Evolutionary conservation across 2,797 vertebrate genomes (phyloP).

Genomic region (Delichon dasypus): DNA sequence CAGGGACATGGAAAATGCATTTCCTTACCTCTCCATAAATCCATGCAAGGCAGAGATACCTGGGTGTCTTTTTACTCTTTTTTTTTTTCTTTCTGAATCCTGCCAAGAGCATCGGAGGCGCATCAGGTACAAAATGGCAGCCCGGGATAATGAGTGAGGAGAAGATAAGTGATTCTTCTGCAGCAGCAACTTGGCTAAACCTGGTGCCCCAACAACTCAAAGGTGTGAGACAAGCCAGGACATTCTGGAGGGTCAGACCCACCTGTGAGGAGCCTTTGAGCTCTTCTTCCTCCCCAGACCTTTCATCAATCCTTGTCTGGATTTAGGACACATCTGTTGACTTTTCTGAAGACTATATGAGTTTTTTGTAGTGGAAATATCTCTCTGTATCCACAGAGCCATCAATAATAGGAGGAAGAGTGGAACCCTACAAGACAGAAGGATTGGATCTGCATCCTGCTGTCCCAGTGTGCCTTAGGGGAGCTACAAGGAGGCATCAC

Average conservation of each 20-base stretch:
- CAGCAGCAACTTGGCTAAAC: background rate
- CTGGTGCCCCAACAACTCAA: accelerated
- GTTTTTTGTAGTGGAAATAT: background rate
- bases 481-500: background rate
- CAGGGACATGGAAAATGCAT: background rate
- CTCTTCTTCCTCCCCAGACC: background rate
- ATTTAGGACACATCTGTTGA: accelerated
- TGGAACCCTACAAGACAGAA: background rate
- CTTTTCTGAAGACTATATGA: background rate
- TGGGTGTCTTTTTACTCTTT: background rate
- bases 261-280: background rate
- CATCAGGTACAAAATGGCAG: background rate
- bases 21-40: slow-evolving; percentile 38
- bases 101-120: background rate
- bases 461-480: background rate
- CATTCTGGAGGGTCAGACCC: accelerated
- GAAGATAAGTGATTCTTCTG: background rate
- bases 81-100: background rate
- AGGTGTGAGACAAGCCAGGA: background rate
- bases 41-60: background rate
- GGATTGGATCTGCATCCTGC: background rate
- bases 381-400: background rate
- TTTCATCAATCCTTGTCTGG: background rate
- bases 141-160: background rate
- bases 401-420: accelerated